Evolutionary conservation across 2,113 vertebrate species (phyloP), one percentile per base, ranked within the genome.

Genomic region (Amphiprion percula): DNA sequence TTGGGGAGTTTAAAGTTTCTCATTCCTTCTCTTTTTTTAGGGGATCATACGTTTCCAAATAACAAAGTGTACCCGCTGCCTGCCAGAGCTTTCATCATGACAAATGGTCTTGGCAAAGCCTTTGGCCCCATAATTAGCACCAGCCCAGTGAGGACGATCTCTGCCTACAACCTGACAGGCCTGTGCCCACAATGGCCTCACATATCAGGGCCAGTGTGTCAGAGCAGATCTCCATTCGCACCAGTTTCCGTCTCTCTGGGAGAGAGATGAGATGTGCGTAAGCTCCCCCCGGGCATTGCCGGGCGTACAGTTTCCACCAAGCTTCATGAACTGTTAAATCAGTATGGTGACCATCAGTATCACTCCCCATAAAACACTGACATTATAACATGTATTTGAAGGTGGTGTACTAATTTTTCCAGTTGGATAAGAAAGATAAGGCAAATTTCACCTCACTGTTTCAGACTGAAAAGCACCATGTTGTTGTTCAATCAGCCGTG

Each of bases 111-210:
- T 87, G 81, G 73, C 68, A 87, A 66, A 70, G 77, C 71, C 79
- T 80, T 71, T 79, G 66, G 64, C 79, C 68, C 37, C 63, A 65
- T 79, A 76, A 88, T 88, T 88, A 87, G 73, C 77, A 81, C 77
- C 79, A 65, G 68, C 26, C 58, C 73, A 85, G 80, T 37, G 85
- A 86, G 62, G 59, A 85, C 62, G 62, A 21, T 75, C 54, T 77
- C 24, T 66, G 74, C 41, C 78, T 60, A 23, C 23, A 21, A 79
- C 82, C 87, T 77, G 73, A 69, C 66, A 62, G 63, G 60, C 61
- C 55, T 30, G 53, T 63, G 68, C 67, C 70, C 67, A 72, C 78
- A 55, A 33, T 66, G 82, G 75, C 79, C 79, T 83, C 73, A 54
- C 88, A 79, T 76, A 64, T 79, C 58, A 72, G 66, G 62, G 68